These are phyloP conservation scores for Lacerta viridis DNA, from an alignment of 2,797 vertebrate genomes.

Conservation along the genomic window DNA sequence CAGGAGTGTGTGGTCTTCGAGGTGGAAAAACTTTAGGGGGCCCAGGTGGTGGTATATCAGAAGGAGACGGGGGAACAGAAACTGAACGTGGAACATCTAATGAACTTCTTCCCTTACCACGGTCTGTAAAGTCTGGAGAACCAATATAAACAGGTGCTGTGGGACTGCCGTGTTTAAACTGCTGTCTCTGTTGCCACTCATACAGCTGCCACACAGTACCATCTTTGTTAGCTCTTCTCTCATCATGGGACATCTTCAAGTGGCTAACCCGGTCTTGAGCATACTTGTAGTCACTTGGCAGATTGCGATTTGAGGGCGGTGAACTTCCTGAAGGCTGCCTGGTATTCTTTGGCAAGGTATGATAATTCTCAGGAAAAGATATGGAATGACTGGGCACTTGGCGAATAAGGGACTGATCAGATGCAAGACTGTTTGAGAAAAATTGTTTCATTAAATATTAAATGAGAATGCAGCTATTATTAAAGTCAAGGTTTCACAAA, in stretches of 20 bases:
- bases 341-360: conserved; percentile 92
- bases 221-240: conserved; percentile 92
- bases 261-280: conserved; percentile 97
- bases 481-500: conserved; percentile 7
- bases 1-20: conserved; percentile 93
- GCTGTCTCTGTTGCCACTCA: conserved; percentile 98
- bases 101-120: conserved; percentile 89
- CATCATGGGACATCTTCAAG: conserved; percentile 96
- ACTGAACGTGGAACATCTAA: conserved; percentile 94
- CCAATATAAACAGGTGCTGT: conserved; percentile 88
- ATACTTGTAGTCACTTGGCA: conserved; percentile 98
- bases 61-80: conserved; percentile 95
- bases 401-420: conserved; percentile 87
- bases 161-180: conserved; percentile 96
- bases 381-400: conserved; percentile 88
- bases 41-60: conserved; percentile 89
- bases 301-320: conserved; percentile 84
- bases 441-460: conserved; percentile 11
- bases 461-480: background rate
- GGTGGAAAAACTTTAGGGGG: conserved; percentile 86
- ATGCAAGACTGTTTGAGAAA: conserved; percentile 73
- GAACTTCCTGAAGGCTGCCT: conserved; percentile 87
- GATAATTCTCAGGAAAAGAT: conserved; percentile 85
- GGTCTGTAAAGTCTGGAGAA: conserved; percentile 88
- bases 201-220: conserved; percentile 98